Evolutionary conservation across 1,140 invertebrate species (phyloP).

Genomic region (Dendroctonus valens): DNA sequence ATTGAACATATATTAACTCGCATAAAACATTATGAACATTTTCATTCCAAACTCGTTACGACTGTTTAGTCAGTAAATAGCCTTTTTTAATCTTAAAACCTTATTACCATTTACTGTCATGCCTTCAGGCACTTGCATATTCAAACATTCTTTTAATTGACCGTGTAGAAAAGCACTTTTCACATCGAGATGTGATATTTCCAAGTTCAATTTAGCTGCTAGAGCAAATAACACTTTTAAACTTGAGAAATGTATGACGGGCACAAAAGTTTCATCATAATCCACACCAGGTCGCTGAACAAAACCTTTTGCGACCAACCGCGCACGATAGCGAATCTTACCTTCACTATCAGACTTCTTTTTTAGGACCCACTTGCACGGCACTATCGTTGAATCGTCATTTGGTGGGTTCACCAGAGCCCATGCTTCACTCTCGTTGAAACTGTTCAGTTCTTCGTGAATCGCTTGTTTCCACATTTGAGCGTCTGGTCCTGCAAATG

Average conservation of each 20-base stretch:
- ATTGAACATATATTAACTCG: constrained; percentile 39
- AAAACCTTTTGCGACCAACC: constrained; percentile 49
- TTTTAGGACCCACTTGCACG: constrained; percentile 49
- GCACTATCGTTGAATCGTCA: constrained; percentile 38
- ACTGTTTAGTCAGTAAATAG: no score
- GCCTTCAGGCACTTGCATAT: background rate
- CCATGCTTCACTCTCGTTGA: constrained; percentile 49
- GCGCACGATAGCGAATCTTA: constrained; percentile 39
- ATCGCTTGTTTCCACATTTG: constrained; percentile 36
- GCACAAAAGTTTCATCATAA: constrained; percentile 46
- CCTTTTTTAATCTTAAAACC: constrained; percentile 16
- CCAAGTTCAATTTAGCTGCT: constrained; percentile 4
- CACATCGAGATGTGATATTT: constrained; percentile 7
- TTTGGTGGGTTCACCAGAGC: constrained; percentile 37
- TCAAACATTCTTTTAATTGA: background rate
- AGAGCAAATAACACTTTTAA: constrained; percentile 35
- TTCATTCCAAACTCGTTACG: constrained; percentile 49
- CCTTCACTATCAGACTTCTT: constrained; percentile 44
- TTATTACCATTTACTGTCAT: background rate
- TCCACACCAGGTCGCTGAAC: constrained; percentile 47
- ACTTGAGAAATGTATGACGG: constrained; percentile 45
- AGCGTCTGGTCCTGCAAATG: constrained; percentile 31
- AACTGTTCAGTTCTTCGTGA: constrained; percentile 37
- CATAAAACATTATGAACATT: constrained; percentile 45
- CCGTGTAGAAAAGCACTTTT: background rate